These are phyloP conservation scores for Orthonevra nobilis DNA, from an alignment of 2,888 invertebrate genomes.

Conservation along the genomic window DNA sequence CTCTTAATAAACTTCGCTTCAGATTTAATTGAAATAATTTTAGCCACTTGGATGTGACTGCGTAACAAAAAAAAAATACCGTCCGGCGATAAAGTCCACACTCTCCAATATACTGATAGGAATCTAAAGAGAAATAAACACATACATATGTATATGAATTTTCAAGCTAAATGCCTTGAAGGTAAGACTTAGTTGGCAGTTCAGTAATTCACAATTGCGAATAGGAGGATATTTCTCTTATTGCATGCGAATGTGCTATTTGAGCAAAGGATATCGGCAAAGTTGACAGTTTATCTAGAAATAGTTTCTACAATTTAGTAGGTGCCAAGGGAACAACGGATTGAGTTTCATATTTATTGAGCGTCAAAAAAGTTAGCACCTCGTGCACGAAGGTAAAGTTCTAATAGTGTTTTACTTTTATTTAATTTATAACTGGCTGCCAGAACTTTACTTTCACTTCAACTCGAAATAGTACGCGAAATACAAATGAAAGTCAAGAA, in stretches of 20 bases:
- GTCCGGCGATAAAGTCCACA: too few species aligned
- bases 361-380: constrained; percentile 31
- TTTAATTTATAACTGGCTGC: constrained; percentile 18
- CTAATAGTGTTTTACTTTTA: constrained; percentile 3
- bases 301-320: constrained; percentile 30
- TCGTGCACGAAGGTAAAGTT: constrained; percentile 32
- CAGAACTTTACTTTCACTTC: neutral
- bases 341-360: constrained; percentile 42
- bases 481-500: too few species aligned
- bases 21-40: too few species aligned
- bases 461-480: neutral
- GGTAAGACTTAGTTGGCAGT: too few species aligned
- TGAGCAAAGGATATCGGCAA: constrained; percentile 28
- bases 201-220: constrained; percentile 5
- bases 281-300: constrained; percentile 39
- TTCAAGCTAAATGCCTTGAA: too few species aligned
- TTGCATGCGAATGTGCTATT: constrained; percentile 55
- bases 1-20: too few species aligned
- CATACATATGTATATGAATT: too few species aligned
- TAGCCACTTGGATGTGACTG: too few species aligned
- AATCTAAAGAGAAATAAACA: too few species aligned
- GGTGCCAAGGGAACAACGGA: constrained; percentile 47
- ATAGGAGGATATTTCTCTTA: constrained; percentile 7
- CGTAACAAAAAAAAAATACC: too few species aligned
- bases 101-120: too few species aligned